Conservation (phyloP, 2,888 invertebrate genomes). For the Oxystoma pomonae region DNA sequence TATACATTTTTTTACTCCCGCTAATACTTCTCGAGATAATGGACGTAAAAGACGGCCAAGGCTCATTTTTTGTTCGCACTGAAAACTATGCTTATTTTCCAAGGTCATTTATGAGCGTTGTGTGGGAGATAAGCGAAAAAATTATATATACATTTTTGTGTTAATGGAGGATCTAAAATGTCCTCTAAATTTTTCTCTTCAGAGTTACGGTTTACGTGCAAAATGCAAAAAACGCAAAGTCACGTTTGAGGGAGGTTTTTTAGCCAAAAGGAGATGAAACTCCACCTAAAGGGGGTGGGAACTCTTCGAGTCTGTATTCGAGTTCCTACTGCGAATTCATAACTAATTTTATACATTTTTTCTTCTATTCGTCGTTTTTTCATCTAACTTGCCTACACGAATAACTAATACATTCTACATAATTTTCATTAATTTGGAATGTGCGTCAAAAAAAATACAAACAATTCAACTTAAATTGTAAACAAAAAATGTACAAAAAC, state of each 20-base stretch:
- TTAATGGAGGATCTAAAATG: background rate
- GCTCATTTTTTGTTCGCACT: background rate
- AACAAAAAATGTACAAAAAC: too few relatives aligned
- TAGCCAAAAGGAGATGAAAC: background rate
- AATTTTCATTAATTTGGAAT: too few relatives aligned
- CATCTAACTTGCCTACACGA: too few relatives aligned
- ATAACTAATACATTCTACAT: too few relatives aligned
- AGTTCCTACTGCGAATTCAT: background rate
- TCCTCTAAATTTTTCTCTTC: background rate
- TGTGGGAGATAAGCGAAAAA: background rate
- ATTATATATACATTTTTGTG: background rate
- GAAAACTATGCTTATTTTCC: background rate
- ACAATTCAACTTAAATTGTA: too few relatives aligned
- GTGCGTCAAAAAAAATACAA: too few relatives aligned
- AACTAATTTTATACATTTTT: background rate
- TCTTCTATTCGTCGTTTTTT: too few relatives aligned
- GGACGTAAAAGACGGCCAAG: background rate
- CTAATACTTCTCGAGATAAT: background rate
- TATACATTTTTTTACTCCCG: background rate
- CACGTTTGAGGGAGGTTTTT: background rate
- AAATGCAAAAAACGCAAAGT: background rate
- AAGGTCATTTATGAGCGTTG: background rate
- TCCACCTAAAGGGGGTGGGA: background rate
- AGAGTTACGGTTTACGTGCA: background rate
- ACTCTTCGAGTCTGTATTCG: background rate